Evolutionary conservation across 1,140 invertebrate species (phyloP).

Genomic region (Aphis craccivora): DNA sequence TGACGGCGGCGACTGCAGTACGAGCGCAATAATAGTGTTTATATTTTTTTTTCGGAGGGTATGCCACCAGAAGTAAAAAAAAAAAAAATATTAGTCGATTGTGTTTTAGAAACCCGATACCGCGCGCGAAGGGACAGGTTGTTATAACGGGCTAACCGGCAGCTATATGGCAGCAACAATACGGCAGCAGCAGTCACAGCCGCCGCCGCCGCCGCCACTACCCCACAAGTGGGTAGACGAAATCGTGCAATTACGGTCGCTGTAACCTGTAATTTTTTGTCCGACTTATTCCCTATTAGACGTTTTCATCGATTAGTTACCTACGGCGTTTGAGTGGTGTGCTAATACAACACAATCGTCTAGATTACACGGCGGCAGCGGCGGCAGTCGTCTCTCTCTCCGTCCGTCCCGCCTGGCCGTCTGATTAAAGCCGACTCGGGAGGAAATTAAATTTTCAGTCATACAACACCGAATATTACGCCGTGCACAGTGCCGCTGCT

Average conservation of each 20-base stretch:
- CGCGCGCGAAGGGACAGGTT: constrained; percentile 41
- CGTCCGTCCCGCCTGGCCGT: background rate
- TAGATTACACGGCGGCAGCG: background rate
- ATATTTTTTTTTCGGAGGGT: constrained; percentile 42
- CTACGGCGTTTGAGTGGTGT: background rate
- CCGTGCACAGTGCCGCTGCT: background rate
- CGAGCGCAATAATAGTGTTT: constrained; percentile 36
- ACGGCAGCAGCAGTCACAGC: background rate
- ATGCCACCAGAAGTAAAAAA: background rate
- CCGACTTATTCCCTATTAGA: constrained; percentile 19
- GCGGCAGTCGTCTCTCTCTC: background rate
- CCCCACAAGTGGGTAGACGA: constrained; percentile 32
- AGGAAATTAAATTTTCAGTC: constrained; percentile 27
- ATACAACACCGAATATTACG: constrained; percentile 30
- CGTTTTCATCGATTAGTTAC: constrained; percentile 40
- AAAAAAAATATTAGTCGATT: constrained; percentile 32
- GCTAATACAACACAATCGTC: constrained; percentile 30
- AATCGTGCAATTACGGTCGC: constrained; percentile 48
- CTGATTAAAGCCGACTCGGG: constrained; percentile 4
- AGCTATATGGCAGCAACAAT: background rate
- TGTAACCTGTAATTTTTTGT: constrained; percentile 55
- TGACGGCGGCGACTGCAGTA: background rate
- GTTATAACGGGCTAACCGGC: constrained; percentile 35
- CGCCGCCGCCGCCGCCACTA: background rate
- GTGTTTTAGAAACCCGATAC: constrained; percentile 48